Base-by-base conservation (phyloP, 1,140 invertebrate species). In the Drosophila tropicalis region DNA sequence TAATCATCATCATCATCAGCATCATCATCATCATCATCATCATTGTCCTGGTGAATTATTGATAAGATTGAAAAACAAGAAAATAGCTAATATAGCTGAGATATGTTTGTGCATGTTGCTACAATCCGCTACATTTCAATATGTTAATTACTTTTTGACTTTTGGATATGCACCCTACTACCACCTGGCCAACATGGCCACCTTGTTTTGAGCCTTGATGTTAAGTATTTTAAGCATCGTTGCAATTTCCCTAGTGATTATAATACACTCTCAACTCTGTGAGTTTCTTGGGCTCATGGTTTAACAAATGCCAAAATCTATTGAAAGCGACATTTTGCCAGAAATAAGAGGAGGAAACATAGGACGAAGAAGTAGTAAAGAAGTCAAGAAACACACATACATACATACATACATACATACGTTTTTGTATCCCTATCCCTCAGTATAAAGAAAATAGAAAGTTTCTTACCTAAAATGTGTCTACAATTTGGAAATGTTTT, bases 231-330 rank as follows among this genome's bases (percentile, higher is more conserved):
- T 51, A 51, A 51, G 76, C 55, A 72, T 68, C 63, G 63, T 36
- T 79, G 79, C 84, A 79, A 85, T 87, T 87, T 87, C 84, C 84
- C 84, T 70, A 82, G 84, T 60, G 83, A 87, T 15, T 86, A 51
- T 22, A 22, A 10, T 47, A 47, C 7, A 0, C 7, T 10, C 7
- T 10, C 7, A 15, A 47, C 44, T 47, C 44, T 47, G 15, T 19
- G 15, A 10, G 17, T 47, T 17, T 22, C 7, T 22, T 22, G 9
- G 7, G 7, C 44, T 51, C 44, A 12, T 10, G 72, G 71, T 67
- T 77, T 81, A 89, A 87, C 84, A 87, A 87, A 87, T 89, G 84
- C 84, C 84, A 84, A 87, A 84, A 81, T 81, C 70, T 67, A 84
- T 87, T 64, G 84, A 87, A 70, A 61, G 80, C 84, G 84, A 89